phyloP scores from a whole-genome alignment of 2,888 invertebrate species.

The Aradus depressus region DNA sequence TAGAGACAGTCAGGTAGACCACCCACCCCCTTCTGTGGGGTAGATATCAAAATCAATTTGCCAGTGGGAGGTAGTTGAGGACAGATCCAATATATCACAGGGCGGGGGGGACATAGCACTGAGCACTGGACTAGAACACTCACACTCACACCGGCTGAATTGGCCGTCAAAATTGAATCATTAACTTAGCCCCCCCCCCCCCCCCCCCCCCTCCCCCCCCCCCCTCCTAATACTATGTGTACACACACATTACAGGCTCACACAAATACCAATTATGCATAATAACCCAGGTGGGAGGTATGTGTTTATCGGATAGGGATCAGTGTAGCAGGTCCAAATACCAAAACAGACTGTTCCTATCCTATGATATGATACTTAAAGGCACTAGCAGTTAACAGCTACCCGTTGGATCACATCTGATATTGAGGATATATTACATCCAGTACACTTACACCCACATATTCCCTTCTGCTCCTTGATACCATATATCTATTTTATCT shows the following conservation, averaged over 20 bases:
- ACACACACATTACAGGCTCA: constrained; percentile 24
- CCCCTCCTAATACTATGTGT: constrained; percentile 16
- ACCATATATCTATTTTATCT: too few species aligned
- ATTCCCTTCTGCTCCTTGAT: too few species aligned
- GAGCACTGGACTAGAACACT: too few species aligned
- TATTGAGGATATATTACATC: too few species aligned
- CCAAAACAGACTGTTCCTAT: too few species aligned
- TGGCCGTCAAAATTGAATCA: constrained; percentile 28
- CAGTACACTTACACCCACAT: too few species aligned
- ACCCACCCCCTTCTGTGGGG: constrained; percentile 27
- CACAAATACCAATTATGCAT: constrained; percentile 28
- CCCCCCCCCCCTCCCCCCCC: background rate
- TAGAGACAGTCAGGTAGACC: too few species aligned
- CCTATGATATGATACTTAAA: too few species aligned
- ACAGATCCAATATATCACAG: constrained; percentile 1
- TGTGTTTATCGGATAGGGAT: constrained; percentile 22
- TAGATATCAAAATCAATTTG: constrained; percentile 26
- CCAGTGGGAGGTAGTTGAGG: constrained; percentile 15
- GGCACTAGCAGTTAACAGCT: too few species aligned
- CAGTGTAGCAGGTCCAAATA: background rate
- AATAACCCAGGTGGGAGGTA: constrained; percentile 26
- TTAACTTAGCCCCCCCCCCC: constrained; percentile 17
- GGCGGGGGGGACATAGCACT: background rate
- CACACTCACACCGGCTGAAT: constrained; percentile 24
- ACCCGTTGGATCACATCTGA: too few species aligned